phyloP scores from a whole-genome alignment of 2,113 vertebrate genomes.

The Cyanoramphus novaezelandiae region DNA sequence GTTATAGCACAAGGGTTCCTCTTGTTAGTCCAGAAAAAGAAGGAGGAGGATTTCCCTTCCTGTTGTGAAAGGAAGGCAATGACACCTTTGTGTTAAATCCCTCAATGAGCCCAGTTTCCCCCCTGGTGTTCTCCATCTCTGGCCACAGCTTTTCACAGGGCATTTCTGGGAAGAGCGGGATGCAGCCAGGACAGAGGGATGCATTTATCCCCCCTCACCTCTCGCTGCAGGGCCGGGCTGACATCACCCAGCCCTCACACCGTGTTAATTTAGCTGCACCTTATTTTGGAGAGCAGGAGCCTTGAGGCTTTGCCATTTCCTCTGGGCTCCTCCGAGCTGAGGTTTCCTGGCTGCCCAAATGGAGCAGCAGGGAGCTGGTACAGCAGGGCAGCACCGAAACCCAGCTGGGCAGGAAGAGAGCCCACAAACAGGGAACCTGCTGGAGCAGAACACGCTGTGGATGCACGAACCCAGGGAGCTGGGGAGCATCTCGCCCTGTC shows the following conservation, averaged over 20 bases:
- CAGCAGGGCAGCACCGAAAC: background rate
- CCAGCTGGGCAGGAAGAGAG: background rate
- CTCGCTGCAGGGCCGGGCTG: background rate
- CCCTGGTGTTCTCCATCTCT: fast-evolving
- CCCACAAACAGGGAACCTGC: background rate
- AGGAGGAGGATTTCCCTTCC: background rate
- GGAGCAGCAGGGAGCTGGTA: background rate
- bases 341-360: background rate
- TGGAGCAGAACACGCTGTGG: background rate
- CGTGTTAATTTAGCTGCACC: background rate
- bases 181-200: background rate
- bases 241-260: background rate
- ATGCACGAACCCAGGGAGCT: background rate
- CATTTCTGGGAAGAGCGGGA: background rate
- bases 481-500: background rate
- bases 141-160: fast-evolving
- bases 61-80: background rate
- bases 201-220: background rate
- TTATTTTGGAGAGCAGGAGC: background rate
- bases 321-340: background rate
- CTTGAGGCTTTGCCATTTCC: background rate
- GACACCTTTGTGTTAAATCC: background rate
- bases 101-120: background rate
- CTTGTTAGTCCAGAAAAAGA: background rate
- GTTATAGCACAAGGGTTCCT: background rate